Percentiles rank a stretch among this genome's conserved stretches.
Conservation (phyloP, 64 coral and sea anemone genomes). For the Montipora sp. region DNA sequence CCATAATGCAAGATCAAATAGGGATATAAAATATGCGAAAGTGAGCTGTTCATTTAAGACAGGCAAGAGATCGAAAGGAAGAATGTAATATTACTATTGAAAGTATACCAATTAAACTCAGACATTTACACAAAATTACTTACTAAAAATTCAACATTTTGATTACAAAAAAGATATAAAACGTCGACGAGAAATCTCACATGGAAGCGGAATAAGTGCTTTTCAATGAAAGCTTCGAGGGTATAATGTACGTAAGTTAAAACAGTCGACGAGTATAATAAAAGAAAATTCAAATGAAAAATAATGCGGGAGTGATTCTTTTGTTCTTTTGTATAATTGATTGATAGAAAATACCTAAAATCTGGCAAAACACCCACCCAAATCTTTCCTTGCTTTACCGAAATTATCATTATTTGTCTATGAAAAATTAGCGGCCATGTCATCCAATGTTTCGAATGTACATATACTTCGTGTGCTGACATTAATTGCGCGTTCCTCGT, state of each 20-base stretch:
- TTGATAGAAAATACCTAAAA: neutral
- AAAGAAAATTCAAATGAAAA: neutral
- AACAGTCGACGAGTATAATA: neutral
- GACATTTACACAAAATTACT: slow-evolving; percentile 11
- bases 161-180: neutral
- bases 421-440: slow-evolving; percentile 68
- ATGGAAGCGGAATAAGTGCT: neutral
- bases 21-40: neutral
- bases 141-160: slow-evolving; percentile 4
- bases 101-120: neutral
- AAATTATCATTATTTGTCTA: slow-evolving; percentile 90
- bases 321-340: too few species aligned
- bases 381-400: slow-evolving; percentile 17
- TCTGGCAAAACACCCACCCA: slow-evolving; percentile 19
- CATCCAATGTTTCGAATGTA: neutral
- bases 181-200: neutral
- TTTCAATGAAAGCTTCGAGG: neutral
- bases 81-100: neutral
- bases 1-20: neutral
- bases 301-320: too few species aligned
- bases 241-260: neutral
- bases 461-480: neutral
- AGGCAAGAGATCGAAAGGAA: neutral
- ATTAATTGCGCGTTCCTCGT: neutral
- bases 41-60: slow-evolving; percentile 45